Percentiles rank a stretch among this genome's conserved stretches.
Evolutionary conservation across 2,888 invertebrate genomes (phyloP).

Genomic region (Apotomis turbidana): DNA sequence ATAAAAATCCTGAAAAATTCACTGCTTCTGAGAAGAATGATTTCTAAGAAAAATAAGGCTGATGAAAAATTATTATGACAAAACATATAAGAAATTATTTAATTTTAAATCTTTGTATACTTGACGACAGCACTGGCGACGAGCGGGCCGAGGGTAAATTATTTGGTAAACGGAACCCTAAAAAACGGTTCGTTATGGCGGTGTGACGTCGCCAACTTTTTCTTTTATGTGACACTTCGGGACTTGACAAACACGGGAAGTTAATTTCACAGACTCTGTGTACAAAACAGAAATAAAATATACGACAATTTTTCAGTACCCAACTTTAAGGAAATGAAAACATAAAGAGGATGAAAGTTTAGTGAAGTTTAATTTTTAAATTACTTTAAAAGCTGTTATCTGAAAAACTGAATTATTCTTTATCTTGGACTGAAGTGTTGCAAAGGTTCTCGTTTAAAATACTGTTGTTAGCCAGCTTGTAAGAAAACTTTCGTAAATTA

Average conservation of each 20-base stretch:
- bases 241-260: slow-evolving; percentile 14
- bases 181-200: not conserved
- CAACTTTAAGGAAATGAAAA: not conserved
- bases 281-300: not conserved
- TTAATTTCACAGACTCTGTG: not conserved
- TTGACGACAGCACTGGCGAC: too few species aligned
- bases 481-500: too few species aligned
- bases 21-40: too few species aligned
- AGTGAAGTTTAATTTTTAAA: not conserved
- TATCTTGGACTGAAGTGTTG: not conserved
- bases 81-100: too few species aligned
- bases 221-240: slow-evolving; percentile 15
- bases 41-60: too few species aligned
- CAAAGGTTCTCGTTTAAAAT: too few species aligned
- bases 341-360: not conserved
- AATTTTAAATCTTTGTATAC: too few species aligned
- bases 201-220: not conserved
- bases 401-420: not conserved
- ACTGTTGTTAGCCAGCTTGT: too few species aligned
- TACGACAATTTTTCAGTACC: not conserved
- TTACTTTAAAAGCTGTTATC: not conserved
- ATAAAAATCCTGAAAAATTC: too few species aligned
- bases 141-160: too few species aligned
- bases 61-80: too few species aligned
- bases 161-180: not conserved